Evolutionary conservation across 2,797 vertebrate species (phyloP), one percentile per base, ranked within the genome.

Genomic region (Sebastolobus altivelis): DNA sequence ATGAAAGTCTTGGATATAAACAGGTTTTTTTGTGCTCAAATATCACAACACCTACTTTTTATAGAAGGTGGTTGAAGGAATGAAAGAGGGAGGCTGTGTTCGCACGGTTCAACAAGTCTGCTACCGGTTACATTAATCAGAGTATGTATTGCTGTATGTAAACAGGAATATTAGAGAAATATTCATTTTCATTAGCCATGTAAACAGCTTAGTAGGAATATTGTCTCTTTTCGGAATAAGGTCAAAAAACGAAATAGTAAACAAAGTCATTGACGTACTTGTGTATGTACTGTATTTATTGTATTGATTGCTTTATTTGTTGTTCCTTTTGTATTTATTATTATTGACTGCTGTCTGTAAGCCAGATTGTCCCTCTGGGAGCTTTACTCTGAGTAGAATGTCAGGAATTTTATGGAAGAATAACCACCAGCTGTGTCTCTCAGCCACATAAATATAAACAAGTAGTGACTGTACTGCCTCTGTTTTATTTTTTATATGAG

Each of bases 391-490:
- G 65, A 81, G 72, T 65, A 77, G 65, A 87, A 86, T 67, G 61
- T 46, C 49, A 72, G 58, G 58, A 56, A 82, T 89, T 83, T 81
- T 79, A 82, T 83, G 68, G 79, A 80, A 66, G 62, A 84, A 77
- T 75, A 83, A 80, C 78, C 77, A 78, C 69, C 80, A 87, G 83
- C 82, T 85, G 83, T 35, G 81, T 70, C 82, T 87, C 69, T 81
- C 49, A 27, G 82, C 40, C n/a, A 1, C 52, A 66, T 55, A 46
- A 77, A 77, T 62, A 79, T 6, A 84, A 69, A 76, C 43, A 69
- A 79, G 56, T 3, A 25, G 22, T 65, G 43, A 37, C 69, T 46
- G 22, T 29, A 12, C 35, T 33, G 12, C 22, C 31, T 60, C 20
- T 62, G 13, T 68, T 72, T 27, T 40, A 16, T 13, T 38, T 56